Base-by-base conservation (phyloP, 2,113 vertebrate species). In the Odontophorus gujanensis region DNA sequence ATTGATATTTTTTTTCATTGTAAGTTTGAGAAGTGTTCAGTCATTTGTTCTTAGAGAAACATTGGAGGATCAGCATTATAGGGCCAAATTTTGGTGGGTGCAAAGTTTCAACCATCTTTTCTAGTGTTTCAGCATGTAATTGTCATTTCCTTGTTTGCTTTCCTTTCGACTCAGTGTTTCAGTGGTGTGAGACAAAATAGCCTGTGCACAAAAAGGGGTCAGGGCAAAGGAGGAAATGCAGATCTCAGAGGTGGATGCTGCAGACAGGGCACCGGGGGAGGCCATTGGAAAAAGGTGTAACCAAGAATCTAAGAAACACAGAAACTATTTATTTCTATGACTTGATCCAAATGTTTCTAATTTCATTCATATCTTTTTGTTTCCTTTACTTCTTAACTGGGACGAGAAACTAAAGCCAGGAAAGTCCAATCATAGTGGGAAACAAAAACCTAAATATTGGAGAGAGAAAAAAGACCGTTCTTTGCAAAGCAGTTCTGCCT, bases 281-380 rank as follows among this genome's bases (percentile, higher is more conserved):
- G 69, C 65, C n/a, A 4, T 79, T 80, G 63, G 85, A 69, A 94
- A 38, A 85, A 93, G 32, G 42, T 91, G 66, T 62, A 75, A 91
- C 85, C 84, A 95, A 87, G 88, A 95, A 90, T 89, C 91, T 30
- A 78, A 97, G 91, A 96, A 97, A 97, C 90, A 87, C 93, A 73
- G 93, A 69, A 94, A 76, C 87, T 95, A 82, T 96, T 98, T 95
- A 82, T 96, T 98, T 95, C 90, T 92, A 91, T 94, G 86, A 74
- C 73, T 90, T 77, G 48, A 88, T 97, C 93, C 86, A 95, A 81
- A 97, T 97, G 95, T 96, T 97, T 97, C 93, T 93, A 94, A 95
- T 97, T 98, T 98, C 95, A 97, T 96, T 98, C 97, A 97, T 97
- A 94, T 97, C 97, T 96, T 97, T 98, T 97, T 97, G 90, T 96